Conservation (phyloP, 2,888 invertebrate genomes). For the Scaptomyza polygonia region DNA sequence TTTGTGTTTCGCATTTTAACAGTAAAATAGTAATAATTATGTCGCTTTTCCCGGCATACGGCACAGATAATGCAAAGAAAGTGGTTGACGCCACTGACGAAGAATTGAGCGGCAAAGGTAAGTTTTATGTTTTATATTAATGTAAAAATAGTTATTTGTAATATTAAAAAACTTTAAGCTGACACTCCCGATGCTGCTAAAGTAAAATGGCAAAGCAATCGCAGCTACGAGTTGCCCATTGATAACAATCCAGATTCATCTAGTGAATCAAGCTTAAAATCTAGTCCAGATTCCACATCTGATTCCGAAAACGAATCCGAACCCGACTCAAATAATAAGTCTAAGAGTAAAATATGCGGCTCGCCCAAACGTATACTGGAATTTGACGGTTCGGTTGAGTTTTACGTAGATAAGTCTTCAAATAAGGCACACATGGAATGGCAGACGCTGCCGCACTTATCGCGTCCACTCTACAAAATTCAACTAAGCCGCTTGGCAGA, state of each 20-base stretch:
- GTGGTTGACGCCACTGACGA: neutral
- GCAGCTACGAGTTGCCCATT: slow-evolving; percentile 15
- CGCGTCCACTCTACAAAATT: slow-evolving; percentile 86
- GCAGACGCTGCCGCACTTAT: slow-evolving; percentile 87
- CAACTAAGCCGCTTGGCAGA: slow-evolving; percentile 4
- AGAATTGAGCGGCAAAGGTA: slow-evolving; percentile 5
- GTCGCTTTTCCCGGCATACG: slow-evolving; percentile 59
- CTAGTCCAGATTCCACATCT: slow-evolving; percentile 1
- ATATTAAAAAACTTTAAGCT: neutral
- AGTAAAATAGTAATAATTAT: slow-evolving; percentile 12
- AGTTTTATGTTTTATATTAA: neutral
- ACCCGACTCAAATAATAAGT: neutral
- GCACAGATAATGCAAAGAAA: neutral
- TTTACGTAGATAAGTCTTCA: slow-evolving; percentile 86
- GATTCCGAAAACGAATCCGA: neutral
- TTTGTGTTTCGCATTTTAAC: neutral
- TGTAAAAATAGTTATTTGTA: neutral
- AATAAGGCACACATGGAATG: slow-evolving; percentile 87
- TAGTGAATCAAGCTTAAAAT: neutral
- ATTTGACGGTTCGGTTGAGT: slow-evolving; percentile 84
- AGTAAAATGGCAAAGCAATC: slow-evolving; percentile 25
- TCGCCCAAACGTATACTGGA: slow-evolving; percentile 43
- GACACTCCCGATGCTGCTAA: neutral
- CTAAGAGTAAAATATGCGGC: neutral
- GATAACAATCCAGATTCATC: neutral